A percentile compares a stretch with the other conserved stretches of the same genome.
Evolutionary conservation across 2,888 invertebrate genomes (phyloP).

Genomic region (Nemurella pictetii): DNA sequence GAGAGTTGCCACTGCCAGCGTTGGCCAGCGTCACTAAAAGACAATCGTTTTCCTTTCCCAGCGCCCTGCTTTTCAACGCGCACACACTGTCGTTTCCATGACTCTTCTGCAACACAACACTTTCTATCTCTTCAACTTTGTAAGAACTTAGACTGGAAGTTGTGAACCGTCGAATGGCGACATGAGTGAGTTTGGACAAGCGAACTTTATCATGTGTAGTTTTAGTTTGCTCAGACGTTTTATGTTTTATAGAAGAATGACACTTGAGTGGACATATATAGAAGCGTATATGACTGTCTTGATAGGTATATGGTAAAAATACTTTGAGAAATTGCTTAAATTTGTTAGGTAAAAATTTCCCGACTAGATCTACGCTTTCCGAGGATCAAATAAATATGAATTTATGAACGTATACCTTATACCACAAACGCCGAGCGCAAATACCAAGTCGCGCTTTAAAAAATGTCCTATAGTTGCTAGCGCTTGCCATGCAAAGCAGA

Average conservation of each 20-base stretch:
- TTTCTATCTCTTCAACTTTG: background rate
- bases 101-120: background rate
- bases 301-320: background rate
- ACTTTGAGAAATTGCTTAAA: background rate
- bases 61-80: background rate
- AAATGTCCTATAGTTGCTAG: background rate
- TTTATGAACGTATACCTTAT: background rate
- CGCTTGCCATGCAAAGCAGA: background rate
- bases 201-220: background rate
- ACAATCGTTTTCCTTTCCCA: slow-evolving; percentile 3
- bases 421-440: background rate
- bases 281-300: background rate
- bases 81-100: background rate
- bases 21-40: slow-evolving; percentile 1
- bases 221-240: background rate
- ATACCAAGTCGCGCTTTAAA: background rate
- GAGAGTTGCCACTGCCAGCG: background rate
- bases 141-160: background rate
- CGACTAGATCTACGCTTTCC: too few species aligned
- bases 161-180: background rate
- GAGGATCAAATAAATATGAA: background rate
- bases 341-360: background rate
- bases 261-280: too few species aligned
- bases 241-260: too few species aligned
- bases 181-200: background rate